These are phyloP conservation scores for Lutraria rhynchaena DNA, from an alignment of 1,140 invertebrate species.

Conservation along the genomic window DNA sequence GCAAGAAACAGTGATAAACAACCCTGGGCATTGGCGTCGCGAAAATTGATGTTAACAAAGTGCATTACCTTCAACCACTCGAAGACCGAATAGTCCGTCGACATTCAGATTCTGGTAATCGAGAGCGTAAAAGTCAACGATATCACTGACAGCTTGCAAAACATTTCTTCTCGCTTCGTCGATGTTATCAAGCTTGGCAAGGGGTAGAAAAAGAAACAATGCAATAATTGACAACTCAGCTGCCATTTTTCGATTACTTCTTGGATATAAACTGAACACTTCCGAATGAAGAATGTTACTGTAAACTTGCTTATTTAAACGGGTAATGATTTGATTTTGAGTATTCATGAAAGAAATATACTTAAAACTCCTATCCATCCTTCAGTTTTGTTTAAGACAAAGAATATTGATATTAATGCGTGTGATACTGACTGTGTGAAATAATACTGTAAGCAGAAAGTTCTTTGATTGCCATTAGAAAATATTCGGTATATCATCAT, in stretches of 20 bases:
- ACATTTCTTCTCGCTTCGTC: constrained; percentile 26
- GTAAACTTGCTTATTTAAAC: background rate
- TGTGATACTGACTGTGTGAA: too few relatives aligned
- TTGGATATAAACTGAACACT: background rate
- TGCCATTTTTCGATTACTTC: constrained; percentile 39
- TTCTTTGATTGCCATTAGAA: too few relatives aligned
- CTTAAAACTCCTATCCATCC: too few relatives aligned
- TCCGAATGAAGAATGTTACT: background rate
- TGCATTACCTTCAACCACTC: constrained; percentile 49
- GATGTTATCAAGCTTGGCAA: constrained; percentile 25
- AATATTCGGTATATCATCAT: too few relatives aligned
- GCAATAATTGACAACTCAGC: constrained; percentile 5
- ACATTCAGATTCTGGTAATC: constrained; percentile 56
- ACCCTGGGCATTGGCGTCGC: background rate
- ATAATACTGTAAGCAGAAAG: too few relatives aligned
- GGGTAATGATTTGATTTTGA: background rate
- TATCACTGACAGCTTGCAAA: constrained; percentile 34
- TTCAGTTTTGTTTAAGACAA: too few relatives aligned
- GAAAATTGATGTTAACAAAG: constrained; percentile 26
- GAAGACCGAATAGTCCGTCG: constrained; percentile 50
- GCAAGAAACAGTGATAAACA: background rate
- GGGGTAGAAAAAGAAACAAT: constrained; percentile 45
- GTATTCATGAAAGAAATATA: background rate
- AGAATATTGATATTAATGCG: too few relatives aligned
- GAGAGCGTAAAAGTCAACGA: constrained; percentile 44